Conservation (phyloP, 2,113 vertebrate genomes). For the Istiophorus platypterus region DNA sequence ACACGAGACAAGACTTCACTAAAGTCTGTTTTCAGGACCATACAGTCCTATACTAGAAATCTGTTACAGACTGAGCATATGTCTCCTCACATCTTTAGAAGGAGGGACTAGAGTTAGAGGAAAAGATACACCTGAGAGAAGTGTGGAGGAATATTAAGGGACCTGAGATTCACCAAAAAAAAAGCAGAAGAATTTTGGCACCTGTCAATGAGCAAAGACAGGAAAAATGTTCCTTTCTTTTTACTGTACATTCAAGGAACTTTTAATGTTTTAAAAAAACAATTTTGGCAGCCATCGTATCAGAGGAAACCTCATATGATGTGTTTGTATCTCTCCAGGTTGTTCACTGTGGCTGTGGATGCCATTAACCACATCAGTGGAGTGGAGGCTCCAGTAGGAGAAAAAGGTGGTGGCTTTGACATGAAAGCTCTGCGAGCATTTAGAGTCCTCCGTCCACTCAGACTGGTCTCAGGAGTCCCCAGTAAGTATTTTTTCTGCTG, state of each 20-base stretch:
- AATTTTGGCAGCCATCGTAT: neutral
- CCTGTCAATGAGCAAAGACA: neutral
- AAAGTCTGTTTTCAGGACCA: too few species aligned
- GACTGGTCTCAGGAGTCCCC: slow-evolving; percentile 96
- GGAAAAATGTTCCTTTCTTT: neutral
- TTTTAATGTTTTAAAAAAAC: neutral
- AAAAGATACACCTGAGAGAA: neutral
- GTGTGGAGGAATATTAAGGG: too few species aligned
- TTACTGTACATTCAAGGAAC: neutral
- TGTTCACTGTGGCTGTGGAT: slow-evolving; percentile 90
- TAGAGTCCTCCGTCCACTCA: slow-evolving; percentile 92
- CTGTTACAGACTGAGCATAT: too few species aligned
- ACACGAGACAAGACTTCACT: too few species aligned
- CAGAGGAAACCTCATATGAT: neutral
- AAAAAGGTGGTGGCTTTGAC: slow-evolving; percentile 92
- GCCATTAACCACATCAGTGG: slow-evolving; percentile 89
- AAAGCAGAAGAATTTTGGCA: neutral
- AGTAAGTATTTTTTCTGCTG: slow-evolving; percentile 89
- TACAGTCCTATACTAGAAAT: too few species aligned
- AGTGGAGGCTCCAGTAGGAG: slow-evolving; percentile 84
- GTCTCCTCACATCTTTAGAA: too few species aligned
- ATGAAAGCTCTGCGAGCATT: slow-evolving; percentile 96
- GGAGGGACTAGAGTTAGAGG: too few species aligned
- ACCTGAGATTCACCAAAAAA: neutral
- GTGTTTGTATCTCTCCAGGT: slow-evolving; percentile 73